Evolutionary conservation across 2,888 invertebrate species (phyloP).

Genomic region (Sturmia bella): DNA sequence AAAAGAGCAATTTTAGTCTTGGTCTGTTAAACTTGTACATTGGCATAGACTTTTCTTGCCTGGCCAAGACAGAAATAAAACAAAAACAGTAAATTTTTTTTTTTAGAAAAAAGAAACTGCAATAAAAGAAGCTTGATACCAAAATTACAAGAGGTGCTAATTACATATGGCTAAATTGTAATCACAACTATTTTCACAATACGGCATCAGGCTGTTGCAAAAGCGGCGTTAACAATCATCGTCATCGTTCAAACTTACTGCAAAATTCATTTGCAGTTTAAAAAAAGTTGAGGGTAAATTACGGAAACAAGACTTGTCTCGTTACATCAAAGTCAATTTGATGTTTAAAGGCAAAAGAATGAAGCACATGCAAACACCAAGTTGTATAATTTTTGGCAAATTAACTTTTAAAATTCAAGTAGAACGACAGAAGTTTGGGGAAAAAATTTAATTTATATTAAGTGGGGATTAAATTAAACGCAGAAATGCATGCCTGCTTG

Average conservation of each 20-base stretch:
- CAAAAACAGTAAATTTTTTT: background rate
- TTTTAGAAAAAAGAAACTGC: background rate
- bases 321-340: slow-evolving; percentile 61
- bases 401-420: slow-evolving; percentile 2
- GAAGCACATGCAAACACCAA: slow-evolving; percentile 1
- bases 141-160: slow-evolving; percentile 72
- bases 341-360: slow-evolving; percentile 23
- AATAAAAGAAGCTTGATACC: slow-evolving; percentile 45
- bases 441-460: slow-evolving; percentile 15
- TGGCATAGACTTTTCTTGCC: slow-evolving; percentile 47
- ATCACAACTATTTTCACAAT: slow-evolving; percentile 45
- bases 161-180: slow-evolving; percentile 70
- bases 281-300: slow-evolving; percentile 64
- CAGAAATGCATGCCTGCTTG: no score
- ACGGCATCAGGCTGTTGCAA: slow-evolving; percentile 34
- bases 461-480: slow-evolving; percentile 10
- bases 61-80: background rate
- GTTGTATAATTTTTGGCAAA: background rate
- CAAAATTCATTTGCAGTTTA: slow-evolving; percentile 58
- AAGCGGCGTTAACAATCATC: slow-evolving; percentile 38
- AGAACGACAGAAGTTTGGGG: background rate
- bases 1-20: slow-evolving; percentile 13
- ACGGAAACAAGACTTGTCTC: slow-evolving; percentile 63
- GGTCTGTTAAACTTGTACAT: slow-evolving; percentile 48
- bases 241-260: slow-evolving; percentile 17